Evolutionary conservation across 2,797 vertebrate genomes (phyloP).

Genomic region (Masticophis lateralis): DNA sequence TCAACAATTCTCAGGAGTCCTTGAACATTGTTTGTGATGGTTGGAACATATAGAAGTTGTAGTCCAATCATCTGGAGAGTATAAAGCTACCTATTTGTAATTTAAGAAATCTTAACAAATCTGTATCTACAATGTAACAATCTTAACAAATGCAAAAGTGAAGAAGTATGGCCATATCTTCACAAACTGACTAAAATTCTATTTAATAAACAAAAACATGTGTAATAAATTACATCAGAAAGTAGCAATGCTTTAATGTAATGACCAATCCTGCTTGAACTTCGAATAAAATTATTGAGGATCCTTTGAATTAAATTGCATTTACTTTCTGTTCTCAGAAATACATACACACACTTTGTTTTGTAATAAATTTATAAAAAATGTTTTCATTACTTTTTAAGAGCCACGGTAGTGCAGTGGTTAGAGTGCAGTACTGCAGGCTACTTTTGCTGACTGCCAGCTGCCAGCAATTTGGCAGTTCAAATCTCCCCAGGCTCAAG

Average conservation of each 20-base stretch:
- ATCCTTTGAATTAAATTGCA: neutral
- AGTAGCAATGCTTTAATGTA: neutral
- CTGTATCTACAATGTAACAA: neutral
- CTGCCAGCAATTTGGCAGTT: no score
- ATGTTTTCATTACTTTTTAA: neutral
- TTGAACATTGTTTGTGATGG: neutral
- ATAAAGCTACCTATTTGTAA: neutral
- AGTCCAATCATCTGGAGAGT: neutral
- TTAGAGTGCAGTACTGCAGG: no score
- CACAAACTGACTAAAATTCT: neutral
- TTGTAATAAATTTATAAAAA: neutral
- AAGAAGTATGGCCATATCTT: neutral
- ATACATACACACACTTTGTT: neutral
- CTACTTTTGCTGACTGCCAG: no score
- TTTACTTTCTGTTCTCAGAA: neutral
- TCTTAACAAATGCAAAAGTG: neutral
- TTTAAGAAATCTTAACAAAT: neutral
- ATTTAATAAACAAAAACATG: neutral
- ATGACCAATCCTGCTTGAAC: neutral
- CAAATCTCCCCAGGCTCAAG: no score
- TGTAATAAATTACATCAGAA: neutral
- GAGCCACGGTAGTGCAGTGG: no score
- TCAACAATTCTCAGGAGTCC: neutral
- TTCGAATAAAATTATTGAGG: neutral
- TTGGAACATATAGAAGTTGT: neutral